A percentile compares a stretch with the other conserved stretches of the same genome.
phyloP scores from a whole-genome alignment of 2,888 invertebrate genomes.

The Tenodera sinensis region DNA sequence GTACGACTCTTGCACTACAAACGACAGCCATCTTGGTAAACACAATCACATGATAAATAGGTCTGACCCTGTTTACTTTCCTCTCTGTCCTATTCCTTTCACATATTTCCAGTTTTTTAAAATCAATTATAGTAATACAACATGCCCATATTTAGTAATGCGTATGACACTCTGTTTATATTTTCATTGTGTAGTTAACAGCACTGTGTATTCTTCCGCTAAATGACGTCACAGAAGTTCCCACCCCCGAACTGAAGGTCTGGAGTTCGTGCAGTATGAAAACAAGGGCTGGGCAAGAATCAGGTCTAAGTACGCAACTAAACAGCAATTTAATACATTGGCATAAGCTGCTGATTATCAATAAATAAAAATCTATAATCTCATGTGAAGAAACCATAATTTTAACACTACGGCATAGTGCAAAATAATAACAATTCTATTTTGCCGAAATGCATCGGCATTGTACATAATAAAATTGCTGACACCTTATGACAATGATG shows the following conservation, averaged over 20 bases:
- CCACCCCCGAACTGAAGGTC: background rate
- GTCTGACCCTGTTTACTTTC: background rate
- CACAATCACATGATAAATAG: conserved; percentile 31
- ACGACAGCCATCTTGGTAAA: conserved; percentile 30
- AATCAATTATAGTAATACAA: background rate
- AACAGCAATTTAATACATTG: too few species aligned
- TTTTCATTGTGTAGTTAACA: background rate
- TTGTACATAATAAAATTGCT: too few species aligned
- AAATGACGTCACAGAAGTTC: background rate
- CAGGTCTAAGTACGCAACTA: too few species aligned
- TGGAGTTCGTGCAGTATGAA: background rate
- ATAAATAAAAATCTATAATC: too few species aligned
- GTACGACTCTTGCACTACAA: background rate
- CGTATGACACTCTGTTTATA: background rate
- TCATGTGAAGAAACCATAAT: too few species aligned
- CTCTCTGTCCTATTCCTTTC: background rate
- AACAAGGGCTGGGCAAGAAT: background rate
- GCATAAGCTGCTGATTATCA: too few species aligned
- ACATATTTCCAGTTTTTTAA: background rate
- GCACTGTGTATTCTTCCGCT: background rate
- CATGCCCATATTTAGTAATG: background rate
- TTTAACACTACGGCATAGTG: too few species aligned
- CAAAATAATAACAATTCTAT: too few species aligned
- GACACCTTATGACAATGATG: too few species aligned
- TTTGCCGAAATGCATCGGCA: too few species aligned